Base-by-base conservation (phyloP, 2,888 invertebrate genomes). In the Aelia acuminata region DNA sequence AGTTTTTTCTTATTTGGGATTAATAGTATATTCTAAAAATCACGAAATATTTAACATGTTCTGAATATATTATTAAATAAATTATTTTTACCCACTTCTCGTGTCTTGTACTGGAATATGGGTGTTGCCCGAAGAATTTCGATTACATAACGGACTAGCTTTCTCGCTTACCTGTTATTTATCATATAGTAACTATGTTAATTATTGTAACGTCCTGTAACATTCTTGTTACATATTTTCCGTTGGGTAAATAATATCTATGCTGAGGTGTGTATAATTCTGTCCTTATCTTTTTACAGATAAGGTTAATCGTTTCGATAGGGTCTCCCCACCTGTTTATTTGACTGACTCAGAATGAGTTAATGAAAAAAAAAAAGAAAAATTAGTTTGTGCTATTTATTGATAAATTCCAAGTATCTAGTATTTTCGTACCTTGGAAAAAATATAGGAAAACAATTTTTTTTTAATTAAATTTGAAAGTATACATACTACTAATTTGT, bases 81-180 rank as follows among this genome's bases (percentile, higher is more conserved):
- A n/a, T n/a, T n/a, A n/a, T n/a, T n/a, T n/a, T n/a, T n/a, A n/a
- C n/a, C n/a, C n/a, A n/a, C n/a, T n/a, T n/a, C n/a, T n/a, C n/a
- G n/a, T n/a, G n/a, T n/a, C n/a, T n/a, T n/a, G 11, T n/a, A 57
- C 26, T 26, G 63, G 63, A 70, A 70, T 35, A 2, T 70, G 35
- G 63, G 63, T 70, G 63, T 70, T 35, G 63, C 18, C 63, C 63
- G 63, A 70, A 70, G 63, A 70, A 70, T 70, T 70, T 70, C 35
- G 7, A 18, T 70, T 70, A 70, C 26, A 13, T 70, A 70, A 70
- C 13, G n/a, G 3, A 57, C 18, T 10, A 70, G 63, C 63, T 70
- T 70, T 70, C 57, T 13, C 63, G 18, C 63, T 18, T 10, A 26
- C 57, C n/a, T 53, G n/a, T 53, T 57, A 26, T 26, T 57, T 57